Percentiles rank a stretch among this genome's conserved stretches.
Conservation (phyloP, 2,113 vertebrate genomes). For the Suncus etruscus region DNA sequence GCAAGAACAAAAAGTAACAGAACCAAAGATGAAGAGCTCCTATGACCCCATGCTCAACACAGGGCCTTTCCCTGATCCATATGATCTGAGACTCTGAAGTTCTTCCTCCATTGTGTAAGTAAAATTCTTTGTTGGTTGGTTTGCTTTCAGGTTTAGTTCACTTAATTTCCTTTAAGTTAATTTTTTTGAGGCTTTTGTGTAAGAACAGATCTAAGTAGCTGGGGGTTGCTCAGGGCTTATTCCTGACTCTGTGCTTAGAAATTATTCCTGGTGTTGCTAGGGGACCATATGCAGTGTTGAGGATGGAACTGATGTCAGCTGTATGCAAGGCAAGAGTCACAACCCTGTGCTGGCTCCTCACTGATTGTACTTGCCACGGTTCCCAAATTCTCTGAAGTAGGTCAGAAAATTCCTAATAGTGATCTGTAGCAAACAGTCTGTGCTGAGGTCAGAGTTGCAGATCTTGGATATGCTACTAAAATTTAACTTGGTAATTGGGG, state of each 20-base stretch:
- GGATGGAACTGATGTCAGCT: too few relatives aligned
- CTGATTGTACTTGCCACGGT: too few relatives aligned
- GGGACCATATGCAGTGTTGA: too few relatives aligned
- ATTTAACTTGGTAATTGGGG: neutral
- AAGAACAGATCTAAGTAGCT: neutral
- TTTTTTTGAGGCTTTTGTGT: neutral
- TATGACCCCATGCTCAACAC: neutral
- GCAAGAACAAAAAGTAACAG: neutral
- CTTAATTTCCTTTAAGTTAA: neutral
- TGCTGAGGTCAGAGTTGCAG: neutral
- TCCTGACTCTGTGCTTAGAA: too few relatives aligned
- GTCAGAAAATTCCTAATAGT: neutral
- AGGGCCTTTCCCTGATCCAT: neutral
- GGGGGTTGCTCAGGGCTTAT: too few relatives aligned
- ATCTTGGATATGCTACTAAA: neutral
- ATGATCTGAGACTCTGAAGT: rapidly evolving
- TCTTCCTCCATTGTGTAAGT: rapidly evolving
- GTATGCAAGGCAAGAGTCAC: too few relatives aligned
- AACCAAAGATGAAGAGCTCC: neutral
- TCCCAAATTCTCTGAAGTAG: too few relatives aligned
- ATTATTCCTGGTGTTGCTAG: too few relatives aligned
- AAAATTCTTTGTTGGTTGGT: neutral
- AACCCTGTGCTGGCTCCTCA: too few relatives aligned
- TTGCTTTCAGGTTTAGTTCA: neutral
- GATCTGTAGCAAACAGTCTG: neutral